Percentiles rank a stretch among this genome's conserved stretches.
phyloP scores from a whole-genome alignment of 2,888 invertebrate genomes.

The Pterostichus niger region DNA sequence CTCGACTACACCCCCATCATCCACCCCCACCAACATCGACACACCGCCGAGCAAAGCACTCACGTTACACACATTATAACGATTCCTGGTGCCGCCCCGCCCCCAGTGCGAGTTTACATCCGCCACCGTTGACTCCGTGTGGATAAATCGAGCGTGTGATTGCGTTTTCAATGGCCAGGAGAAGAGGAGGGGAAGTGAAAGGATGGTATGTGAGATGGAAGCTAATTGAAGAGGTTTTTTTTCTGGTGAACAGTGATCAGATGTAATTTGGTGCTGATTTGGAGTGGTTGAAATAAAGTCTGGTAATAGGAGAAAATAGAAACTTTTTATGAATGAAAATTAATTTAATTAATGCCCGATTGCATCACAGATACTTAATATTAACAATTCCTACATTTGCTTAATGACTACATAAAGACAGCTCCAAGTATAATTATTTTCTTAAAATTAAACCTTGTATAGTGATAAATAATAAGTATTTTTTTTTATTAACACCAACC shows the following conservation, averaged over 20 bases:
- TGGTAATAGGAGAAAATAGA: too few relatives aligned
- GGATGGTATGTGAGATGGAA: slow-evolving; percentile 1
- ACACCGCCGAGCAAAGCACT: neutral
- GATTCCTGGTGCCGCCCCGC: neutral
- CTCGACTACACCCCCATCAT: neutral
- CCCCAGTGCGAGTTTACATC: neutral
- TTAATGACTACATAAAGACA: too few relatives aligned
- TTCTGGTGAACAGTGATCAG: neutral
- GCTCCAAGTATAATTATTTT: too few relatives aligned
- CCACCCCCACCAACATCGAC: neutral
- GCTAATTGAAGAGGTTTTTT: slow-evolving; percentile 3
- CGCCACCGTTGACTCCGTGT: slow-evolving; percentile 21
- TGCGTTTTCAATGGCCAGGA: slow-evolving; percentile 39
- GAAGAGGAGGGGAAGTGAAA: neutral
- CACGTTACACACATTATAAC: slow-evolving; percentile 48
- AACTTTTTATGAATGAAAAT: too few relatives aligned
- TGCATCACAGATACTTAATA: too few relatives aligned
- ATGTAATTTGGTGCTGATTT: neutral
- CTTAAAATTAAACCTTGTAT: too few relatives aligned
- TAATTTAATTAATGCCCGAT: too few relatives aligned
- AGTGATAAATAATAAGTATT: too few relatives aligned
- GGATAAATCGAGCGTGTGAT: slow-evolving; percentile 53
- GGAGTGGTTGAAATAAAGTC: neutral
- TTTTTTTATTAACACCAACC: too few relatives aligned
- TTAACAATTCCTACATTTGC: too few relatives aligned